Conservation (phyloP, 1,140 invertebrate genomes). For the Halictus rubicundus region DNA sequence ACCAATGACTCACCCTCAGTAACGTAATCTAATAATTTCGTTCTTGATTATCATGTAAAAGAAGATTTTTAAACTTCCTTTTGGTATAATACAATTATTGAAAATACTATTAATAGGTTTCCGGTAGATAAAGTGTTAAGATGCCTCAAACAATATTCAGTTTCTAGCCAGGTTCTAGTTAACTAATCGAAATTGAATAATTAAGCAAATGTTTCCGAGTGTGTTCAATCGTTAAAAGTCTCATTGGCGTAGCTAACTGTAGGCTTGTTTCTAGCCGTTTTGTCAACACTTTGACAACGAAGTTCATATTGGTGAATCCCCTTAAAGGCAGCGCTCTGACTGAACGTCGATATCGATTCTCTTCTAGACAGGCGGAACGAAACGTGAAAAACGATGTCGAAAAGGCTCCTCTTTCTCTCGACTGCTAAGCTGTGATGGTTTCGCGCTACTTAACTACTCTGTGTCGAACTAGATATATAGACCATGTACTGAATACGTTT, state of each 20-base stretch:
- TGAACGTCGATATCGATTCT: background rate
- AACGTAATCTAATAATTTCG: too few species aligned
- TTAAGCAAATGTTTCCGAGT: background rate
- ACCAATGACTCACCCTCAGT: too few species aligned
- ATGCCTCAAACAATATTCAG: too few species aligned
- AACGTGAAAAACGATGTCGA: conserved; percentile 2
- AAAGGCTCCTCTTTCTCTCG: conserved; percentile 3
- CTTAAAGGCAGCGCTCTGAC: background rate
- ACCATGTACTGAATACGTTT: conserved; percentile 79
- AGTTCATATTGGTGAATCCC: background rate
- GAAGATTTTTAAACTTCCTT: too few species aligned
- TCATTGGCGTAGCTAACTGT: background rate
- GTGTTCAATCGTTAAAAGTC: background rate
- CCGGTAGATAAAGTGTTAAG: too few species aligned
- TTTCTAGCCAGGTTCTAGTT: too few species aligned
- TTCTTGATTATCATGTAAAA: too few species aligned
- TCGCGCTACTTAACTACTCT: conserved; percentile 66
- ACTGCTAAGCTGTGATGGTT: conserved; percentile 60
- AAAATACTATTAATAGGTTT: too few species aligned
- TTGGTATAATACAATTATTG: too few species aligned
- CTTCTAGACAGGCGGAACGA: conserved; percentile 5
- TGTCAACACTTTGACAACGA: too few species aligned
- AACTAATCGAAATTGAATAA: too few species aligned
- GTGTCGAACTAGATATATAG: conserved; percentile 75
- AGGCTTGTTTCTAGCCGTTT: too few species aligned